Conservation (phyloP, 2,888 invertebrate genomes). For the Ceratothoa steindachneri region DNA sequence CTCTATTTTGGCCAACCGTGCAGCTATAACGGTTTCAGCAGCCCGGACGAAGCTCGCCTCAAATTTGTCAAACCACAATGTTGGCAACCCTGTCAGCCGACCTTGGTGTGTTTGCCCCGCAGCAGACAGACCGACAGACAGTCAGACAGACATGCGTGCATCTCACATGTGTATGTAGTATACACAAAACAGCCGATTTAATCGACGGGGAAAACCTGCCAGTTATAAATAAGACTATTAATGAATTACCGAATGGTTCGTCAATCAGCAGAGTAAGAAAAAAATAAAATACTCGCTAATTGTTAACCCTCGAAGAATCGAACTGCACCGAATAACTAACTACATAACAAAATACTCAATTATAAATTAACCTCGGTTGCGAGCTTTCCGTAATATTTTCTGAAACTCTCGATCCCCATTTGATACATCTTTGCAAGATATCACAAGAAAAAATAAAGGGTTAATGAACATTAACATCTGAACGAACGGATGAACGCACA, state of each 20-base stretch:
- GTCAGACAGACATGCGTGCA: not conserved
- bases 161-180: not conserved
- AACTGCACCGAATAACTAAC: no score
- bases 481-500: not conserved
- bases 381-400: no score
- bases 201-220: no score
- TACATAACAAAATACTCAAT: no score
- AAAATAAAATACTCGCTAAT: no score
- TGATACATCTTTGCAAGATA: not conserved
- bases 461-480: not conserved
- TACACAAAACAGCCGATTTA: no score
- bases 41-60: not conserved
- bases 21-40: not conserved
- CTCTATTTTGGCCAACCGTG: not conserved
- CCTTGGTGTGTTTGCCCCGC: conserved; percentile 11
- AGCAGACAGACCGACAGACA: not conserved
- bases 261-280: no score
- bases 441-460: not conserved
- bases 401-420: no score
- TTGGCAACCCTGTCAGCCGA: conserved; percentile 13
- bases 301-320: no score
- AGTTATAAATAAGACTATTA: no score
- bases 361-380: no score
- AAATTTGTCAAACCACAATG: not conserved
- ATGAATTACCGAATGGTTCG: no score